phyloP scores from a whole-genome alignment of 2,888 invertebrate genomes.

The Clistopyga incitator region DNA sequence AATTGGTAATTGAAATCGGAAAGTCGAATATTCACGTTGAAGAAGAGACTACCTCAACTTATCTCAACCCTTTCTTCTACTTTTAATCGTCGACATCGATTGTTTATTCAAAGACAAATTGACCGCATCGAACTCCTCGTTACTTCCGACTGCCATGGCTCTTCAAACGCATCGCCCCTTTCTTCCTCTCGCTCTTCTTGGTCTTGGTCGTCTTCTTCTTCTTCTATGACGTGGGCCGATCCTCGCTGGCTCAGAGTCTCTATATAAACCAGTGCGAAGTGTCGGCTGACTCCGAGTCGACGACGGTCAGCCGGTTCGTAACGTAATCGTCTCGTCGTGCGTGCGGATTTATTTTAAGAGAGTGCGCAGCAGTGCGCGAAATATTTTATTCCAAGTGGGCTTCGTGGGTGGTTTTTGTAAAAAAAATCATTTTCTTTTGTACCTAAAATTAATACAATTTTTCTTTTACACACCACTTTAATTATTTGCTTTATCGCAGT shows the following conservation, averaged over 20 bases:
- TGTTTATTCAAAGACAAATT: too few relatives aligned
- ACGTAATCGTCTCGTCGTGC: constrained; percentile 61
- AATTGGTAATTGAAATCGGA: too few relatives aligned
- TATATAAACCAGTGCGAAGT: constrained; percentile 80
- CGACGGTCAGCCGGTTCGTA: constrained; percentile 67
- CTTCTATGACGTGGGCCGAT: constrained; percentile 78
- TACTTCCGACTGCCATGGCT: constrained; percentile 45
- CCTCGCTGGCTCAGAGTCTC: constrained; percentile 70
- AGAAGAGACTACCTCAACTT: too few relatives aligned
- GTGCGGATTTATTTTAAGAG: constrained; percentile 52
- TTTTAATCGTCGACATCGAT: too few relatives aligned
- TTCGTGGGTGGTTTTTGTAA: constrained; percentile 36
- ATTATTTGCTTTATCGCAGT: neutral
- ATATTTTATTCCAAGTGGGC: constrained; percentile 53
- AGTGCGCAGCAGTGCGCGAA: constrained; percentile 43
- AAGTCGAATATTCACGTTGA: too few relatives aligned
- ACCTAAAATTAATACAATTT: neutral
- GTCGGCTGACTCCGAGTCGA: constrained; percentile 65
- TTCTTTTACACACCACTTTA: neutral
- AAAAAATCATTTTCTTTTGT: neutral
- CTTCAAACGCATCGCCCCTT: constrained; percentile 27
- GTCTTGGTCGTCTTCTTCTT: constrained; percentile 57
- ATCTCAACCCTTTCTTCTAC: too few relatives aligned
- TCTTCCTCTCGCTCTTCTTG: constrained; percentile 42
- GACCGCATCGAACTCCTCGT: neutral